Evolutionary conservation across 2,888 invertebrate genomes (phyloP).

Genomic region (Lacanobia wlatinum): DNA sequence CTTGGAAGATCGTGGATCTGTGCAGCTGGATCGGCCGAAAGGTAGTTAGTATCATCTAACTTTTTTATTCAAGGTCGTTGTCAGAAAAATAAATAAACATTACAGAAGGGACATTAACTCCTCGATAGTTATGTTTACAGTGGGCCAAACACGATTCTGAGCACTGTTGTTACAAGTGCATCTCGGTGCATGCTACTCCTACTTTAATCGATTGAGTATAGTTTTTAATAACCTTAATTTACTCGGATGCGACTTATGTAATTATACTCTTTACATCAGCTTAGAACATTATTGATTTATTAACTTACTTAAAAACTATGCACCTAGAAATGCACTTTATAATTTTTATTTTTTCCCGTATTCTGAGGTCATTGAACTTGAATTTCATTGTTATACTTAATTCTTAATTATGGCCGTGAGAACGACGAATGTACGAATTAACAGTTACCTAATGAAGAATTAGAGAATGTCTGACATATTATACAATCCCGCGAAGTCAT

Average conservation of each 20-base stretch:
- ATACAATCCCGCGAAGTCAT: background rate
- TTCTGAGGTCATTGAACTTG: conserved; percentile 42
- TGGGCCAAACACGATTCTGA: background rate
- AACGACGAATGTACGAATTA: conserved; percentile 11
- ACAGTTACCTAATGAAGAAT: conserved; percentile 32
- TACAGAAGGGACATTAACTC: background rate
- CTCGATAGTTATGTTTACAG: conserved; percentile 8
- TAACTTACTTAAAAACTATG: background rate
- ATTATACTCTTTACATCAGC: too few relatives aligned
- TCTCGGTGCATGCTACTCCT: background rate
- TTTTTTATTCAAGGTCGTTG: background rate
- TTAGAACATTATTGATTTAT: too few relatives aligned
- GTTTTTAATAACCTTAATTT: too few relatives aligned
- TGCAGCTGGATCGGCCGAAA: conserved; percentile 87
- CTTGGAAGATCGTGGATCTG: conserved; percentile 83
- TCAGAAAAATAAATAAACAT: background rate
- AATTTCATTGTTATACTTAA: conserved; percentile 22
- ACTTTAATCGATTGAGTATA: background rate
- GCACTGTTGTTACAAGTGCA: background rate
- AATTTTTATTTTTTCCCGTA: background rate
- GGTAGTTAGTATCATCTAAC: conserved; percentile 70
- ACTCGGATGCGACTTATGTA: too few relatives aligned
- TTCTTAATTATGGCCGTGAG: conserved; percentile 40
- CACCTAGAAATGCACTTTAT: conserved; percentile 19
- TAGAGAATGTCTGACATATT: conserved; percentile 13